These are phyloP conservation scores for Oryzaephilus surinamensis DNA, from an alignment of 1,140 invertebrate species.

Conservation along the genomic window DNA sequence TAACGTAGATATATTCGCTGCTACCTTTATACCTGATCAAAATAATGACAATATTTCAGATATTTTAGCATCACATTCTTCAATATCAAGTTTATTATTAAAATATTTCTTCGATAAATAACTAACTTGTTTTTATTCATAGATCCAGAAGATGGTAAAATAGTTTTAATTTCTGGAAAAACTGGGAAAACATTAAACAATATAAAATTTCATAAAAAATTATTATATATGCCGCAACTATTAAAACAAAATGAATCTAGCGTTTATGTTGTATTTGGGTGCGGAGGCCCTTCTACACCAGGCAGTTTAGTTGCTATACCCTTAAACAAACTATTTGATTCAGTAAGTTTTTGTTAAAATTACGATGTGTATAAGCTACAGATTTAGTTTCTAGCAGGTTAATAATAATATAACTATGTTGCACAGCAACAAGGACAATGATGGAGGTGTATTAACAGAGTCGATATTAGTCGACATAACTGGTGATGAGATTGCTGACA, in stretches of 20 bases:
- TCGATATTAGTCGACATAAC: constrained; percentile 68
- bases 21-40: constrained; percentile 60
- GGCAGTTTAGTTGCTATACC: constrained; percentile 45
- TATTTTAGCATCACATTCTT: constrained; percentile 58
- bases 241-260: constrained; percentile 46
- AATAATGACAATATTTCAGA: constrained; percentile 63
- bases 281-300: constrained; percentile 60
- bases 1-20: constrained; percentile 49
- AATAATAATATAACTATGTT: no score
- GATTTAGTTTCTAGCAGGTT: no score
- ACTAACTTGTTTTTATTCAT: constrained; percentile 5
- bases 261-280: constrained; percentile 50
- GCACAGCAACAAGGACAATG: no score
- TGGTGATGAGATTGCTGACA: constrained; percentile 60
- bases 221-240: constrained; percentile 60
- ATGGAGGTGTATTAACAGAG: constrained; percentile 48
- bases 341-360: no score
- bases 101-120: neutral
- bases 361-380: no score
- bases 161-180: constrained; percentile 61
- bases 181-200: constrained; percentile 52
- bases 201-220: constrained; percentile 52
- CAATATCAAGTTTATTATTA: constrained; percentile 32
- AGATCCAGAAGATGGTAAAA: constrained; percentile 42
- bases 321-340: no score